Percentiles rank a stretch among this genome's conserved stretches.
Conservation (phyloP, 2,888 invertebrate genomes). For the Cetonia aurata region DNA sequence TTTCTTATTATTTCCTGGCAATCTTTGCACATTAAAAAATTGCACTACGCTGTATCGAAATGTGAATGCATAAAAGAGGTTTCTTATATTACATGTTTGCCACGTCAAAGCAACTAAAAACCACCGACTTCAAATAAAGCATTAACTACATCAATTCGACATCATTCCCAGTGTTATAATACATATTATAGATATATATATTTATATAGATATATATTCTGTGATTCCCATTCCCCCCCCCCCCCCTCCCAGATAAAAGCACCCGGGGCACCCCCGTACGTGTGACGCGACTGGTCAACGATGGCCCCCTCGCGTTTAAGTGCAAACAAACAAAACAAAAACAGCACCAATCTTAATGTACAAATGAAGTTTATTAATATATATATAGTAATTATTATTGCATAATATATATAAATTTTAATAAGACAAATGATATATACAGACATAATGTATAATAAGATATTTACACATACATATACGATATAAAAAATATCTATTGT, state of each 20-base stretch:
- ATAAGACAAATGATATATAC: constrained; percentile 15
- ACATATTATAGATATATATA: constrained; percentile 28
- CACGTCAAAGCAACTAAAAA: background rate
- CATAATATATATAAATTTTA: constrained; percentile 32
- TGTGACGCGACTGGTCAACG: constrained; percentile 29
- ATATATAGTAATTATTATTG: constrained; percentile 20
- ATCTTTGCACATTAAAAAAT: too few relatives aligned
- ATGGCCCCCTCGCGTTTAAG: constrained; percentile 19
- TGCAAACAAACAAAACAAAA: background rate
- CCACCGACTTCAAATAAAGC: background rate
- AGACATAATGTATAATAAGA: background rate
- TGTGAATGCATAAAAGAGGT: constrained; percentile 27
- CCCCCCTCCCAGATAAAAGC: constrained; percentile 16
- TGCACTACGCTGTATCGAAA: too few relatives aligned
- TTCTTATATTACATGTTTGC: background rate
- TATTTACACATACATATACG: background rate
- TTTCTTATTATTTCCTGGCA: too few relatives aligned
- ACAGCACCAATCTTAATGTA: constrained; percentile 44
- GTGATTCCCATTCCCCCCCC: constrained; percentile 53
- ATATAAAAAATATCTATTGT: constrained; percentile 3
- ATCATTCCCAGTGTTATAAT: constrained; percentile 53
- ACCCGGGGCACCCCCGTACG: constrained; percentile 33
- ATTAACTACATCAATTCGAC: constrained; percentile 23
- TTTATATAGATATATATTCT: constrained; percentile 46
- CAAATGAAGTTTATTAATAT: constrained; percentile 33